Conservation (phyloP, 2,888 invertebrate species). For the Eupithecia abbreviata region DNA sequence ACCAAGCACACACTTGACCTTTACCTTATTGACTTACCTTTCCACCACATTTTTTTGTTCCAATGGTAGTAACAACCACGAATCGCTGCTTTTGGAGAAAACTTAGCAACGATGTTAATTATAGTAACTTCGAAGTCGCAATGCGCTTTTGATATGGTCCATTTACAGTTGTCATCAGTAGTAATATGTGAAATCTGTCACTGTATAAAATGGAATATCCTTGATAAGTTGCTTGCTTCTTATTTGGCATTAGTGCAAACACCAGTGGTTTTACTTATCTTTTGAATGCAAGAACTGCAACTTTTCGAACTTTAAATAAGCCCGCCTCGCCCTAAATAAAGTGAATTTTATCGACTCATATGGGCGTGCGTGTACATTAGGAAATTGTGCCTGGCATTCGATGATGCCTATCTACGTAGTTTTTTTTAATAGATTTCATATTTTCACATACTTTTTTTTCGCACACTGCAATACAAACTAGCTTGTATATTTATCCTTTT, state of each 20-base stretch:
- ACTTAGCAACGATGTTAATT: slow-evolving; percentile 8
- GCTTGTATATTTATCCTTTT: not conserved
- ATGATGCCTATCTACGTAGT: not conserved
- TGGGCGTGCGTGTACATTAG: not conserved
- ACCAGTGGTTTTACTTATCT: slow-evolving; percentile 24
- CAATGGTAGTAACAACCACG: not conserved
- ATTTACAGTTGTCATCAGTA: slow-evolving; percentile 21
- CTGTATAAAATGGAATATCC: slow-evolving; percentile 18
- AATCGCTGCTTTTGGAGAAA: not conserved
- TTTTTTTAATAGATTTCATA: not conserved
- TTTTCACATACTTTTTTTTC: not conserved
- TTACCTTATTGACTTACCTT: too few relatives aligned
- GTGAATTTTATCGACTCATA: not conserved
- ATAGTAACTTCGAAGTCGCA: slow-evolving; percentile 18
- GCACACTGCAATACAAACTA: not conserved
- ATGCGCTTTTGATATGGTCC: slow-evolving; percentile 19
- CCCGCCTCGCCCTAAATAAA: not conserved
- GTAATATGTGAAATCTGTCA: slow-evolving; percentile 25
- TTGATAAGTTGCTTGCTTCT: slow-evolving; percentile 27
- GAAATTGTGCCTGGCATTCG: not conserved
- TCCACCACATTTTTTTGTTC: slow-evolving; percentile 1
- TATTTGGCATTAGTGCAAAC: slow-evolving; percentile 26
- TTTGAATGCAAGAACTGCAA: not conserved
- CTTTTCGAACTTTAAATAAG: not conserved
- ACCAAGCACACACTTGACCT: too few relatives aligned